Percentiles rank a stretch among this genome's conserved stretches.
phyloP scores from a whole-genome alignment of 2,797 vertebrate species.

The Myotis pilosus region DNA sequence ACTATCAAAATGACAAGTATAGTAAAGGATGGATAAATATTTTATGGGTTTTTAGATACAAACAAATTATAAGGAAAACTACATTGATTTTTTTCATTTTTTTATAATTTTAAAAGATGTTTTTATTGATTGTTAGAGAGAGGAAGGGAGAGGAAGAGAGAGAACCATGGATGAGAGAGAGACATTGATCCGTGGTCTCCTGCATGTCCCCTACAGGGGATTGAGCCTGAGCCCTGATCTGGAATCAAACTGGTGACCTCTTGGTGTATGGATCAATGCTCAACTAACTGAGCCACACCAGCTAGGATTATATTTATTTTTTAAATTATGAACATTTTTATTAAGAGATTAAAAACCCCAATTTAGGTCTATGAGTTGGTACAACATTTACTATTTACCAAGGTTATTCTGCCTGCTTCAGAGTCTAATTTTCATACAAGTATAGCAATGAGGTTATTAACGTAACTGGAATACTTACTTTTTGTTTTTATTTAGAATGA shows the following conservation, averaged over 20 bases:
- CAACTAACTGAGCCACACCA: not conserved
- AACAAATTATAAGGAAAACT: not conserved
- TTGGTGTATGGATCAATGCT: not conserved
- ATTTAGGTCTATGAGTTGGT: not conserved
- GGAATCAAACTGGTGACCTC: not conserved
- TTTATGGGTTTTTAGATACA: not conserved
- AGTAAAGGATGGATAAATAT: not conserved
- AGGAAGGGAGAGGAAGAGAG: not conserved
- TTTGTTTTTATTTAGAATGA: not conserved
- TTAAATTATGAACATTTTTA: not conserved
- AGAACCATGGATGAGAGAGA: not conserved
- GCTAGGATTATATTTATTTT: not conserved
- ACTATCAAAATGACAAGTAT: not conserved
- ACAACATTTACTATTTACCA: not conserved
- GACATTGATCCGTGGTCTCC: not conserved
- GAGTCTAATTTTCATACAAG: not conserved
- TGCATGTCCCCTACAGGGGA: not conserved
- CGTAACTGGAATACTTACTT: not conserved
- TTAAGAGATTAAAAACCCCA: conserved; percentile 34
- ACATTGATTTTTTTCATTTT: not conserved
- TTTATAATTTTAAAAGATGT: not conserved
- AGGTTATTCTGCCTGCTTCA: conserved; percentile 9
- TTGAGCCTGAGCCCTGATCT: not conserved
- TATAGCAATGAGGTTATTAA: not conserved
- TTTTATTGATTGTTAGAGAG: not conserved